Conservation (phyloP, 2,797 vertebrate genomes). For the Odontamblyopus rebecca region DNA sequence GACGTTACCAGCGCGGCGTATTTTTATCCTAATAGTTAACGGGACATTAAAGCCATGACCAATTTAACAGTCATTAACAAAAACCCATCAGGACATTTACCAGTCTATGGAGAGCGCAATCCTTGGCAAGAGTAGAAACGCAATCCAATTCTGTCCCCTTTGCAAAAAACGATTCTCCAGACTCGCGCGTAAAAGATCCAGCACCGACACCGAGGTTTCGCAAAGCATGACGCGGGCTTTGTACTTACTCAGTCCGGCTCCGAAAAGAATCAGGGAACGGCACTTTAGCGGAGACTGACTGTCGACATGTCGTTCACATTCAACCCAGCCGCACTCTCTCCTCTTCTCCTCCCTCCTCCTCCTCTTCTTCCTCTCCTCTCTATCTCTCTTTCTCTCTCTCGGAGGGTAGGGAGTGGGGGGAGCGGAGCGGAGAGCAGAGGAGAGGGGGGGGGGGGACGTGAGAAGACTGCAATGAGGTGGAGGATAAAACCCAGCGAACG, state of each 20-base stretch:
- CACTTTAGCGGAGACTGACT: slow-evolving; percentile 64
- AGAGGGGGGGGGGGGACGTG: slow-evolving; percentile 64
- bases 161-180: slow-evolving; percentile 25
- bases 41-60: slow-evolving; percentile 59
- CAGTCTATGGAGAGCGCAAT: slow-evolving; percentile 57
- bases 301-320: slow-evolving; percentile 77
- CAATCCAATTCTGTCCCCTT: slow-evolving; percentile 73
- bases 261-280: slow-evolving; percentile 72
- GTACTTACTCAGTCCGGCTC: slow-evolving; percentile 81
- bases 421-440: slow-evolving; percentile 21
- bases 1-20: slow-evolving; percentile 45
- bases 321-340: slow-evolving; percentile 65
- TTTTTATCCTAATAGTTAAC: slow-evolving; percentile 41
- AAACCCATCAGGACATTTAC: slow-evolving; percentile 67
- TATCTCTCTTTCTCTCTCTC: slow-evolving; percentile 20
- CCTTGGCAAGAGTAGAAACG: slow-evolving; percentile 62
- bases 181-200: slow-evolving; percentile 53
- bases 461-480: slow-evolving; percentile 82
- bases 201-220: slow-evolving; percentile 53
- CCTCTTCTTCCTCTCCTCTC: slow-evolving; percentile 39
- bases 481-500: slow-evolving; percentile 60
- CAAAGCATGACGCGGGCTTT: slow-evolving; percentile 64
- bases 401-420: slow-evolving; percentile 56
- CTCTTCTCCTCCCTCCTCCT: background rate
- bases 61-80: slow-evolving; percentile 12